phyloP scores from a whole-genome alignment of 2,797 vertebrate genomes.

The Remorina albescens region DNA sequence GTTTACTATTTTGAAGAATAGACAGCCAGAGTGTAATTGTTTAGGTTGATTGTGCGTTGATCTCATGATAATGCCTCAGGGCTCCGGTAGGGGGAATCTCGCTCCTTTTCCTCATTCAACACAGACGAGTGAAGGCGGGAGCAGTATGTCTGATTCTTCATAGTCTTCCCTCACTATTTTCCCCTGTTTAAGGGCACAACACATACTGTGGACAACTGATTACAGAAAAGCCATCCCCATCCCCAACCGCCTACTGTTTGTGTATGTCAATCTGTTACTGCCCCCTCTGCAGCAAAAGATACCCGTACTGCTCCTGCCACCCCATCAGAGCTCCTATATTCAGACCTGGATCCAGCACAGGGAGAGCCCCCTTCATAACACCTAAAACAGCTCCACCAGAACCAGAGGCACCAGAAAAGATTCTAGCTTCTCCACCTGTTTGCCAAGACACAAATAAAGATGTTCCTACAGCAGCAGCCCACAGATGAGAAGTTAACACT shows the following conservation, averaged over 20 bases:
- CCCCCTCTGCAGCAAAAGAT: slow-evolving; percentile 18
- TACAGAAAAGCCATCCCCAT: not conserved
- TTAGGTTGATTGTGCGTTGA: too few relatives aligned
- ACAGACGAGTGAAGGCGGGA: not conserved
- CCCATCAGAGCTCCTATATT: slow-evolving; percentile 30
- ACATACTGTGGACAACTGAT: too few relatives aligned
- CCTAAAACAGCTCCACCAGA: slow-evolving; percentile 4
- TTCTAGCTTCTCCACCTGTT: not conserved
- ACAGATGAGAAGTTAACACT: slow-evolving; percentile 9
- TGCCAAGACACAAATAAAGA: slow-evolving; percentile 8
- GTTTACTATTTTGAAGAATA: too few relatives aligned
- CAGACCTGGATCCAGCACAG: slow-evolving; percentile 18
- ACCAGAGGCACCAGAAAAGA: not conserved
- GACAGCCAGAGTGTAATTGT: too few relatives aligned
- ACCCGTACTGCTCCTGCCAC: slow-evolving; percentile 29
- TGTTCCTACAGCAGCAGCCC: not conserved
- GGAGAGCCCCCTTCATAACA: not conserved
- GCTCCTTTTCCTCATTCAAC: not conserved
- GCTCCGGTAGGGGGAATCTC: too few relatives aligned
- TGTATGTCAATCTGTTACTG: not conserved
- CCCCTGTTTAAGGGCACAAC: too few relatives aligned
- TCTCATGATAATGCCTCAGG: too few relatives aligned
- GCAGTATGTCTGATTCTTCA: slow-evolving; percentile 11
- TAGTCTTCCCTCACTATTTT: slow-evolving; percentile 12
- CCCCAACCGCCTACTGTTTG: not conserved